These are phyloP conservation scores for Tauraco hartlaubi DNA, from an alignment of 2,797 vertebrate species.

Conservation along the genomic window DNA sequence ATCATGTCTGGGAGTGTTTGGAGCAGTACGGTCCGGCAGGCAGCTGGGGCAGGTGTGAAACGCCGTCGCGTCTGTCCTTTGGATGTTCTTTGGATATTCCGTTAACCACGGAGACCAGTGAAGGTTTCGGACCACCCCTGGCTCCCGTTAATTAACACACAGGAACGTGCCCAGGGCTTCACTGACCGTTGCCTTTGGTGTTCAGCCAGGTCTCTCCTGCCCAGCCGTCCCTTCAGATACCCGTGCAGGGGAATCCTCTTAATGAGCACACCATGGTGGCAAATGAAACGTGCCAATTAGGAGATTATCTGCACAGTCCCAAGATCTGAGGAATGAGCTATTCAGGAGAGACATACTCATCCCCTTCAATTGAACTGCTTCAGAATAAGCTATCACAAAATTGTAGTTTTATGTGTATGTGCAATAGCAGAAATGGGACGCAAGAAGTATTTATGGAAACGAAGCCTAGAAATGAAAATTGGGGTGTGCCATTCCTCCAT, in stretches of 20 bases:
- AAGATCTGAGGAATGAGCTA: neutral
- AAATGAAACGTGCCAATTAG: slow-evolving; percentile 10
- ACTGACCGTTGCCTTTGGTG: neutral
- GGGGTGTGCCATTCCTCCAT: neutral
- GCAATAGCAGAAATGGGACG: neutral
- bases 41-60: neutral
- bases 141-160: neutral
- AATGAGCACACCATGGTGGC: neutral
- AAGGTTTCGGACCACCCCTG: neutral
- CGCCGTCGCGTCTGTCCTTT: neutral
- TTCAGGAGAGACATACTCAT: neutral
- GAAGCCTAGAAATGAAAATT: neutral
- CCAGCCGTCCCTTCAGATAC: neutral
- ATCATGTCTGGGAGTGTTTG: neutral
- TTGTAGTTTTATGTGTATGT: accelerated
- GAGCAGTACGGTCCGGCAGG: neutral
- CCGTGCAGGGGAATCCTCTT: neutral
- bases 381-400: neutral
- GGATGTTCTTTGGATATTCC: neutral
- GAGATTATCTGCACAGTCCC: slow-evolving; percentile 29
- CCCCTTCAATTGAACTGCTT: neutral
- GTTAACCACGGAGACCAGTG: accelerated
- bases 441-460: neutral
- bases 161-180: neutral
- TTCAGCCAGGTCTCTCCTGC: neutral